Base-by-base conservation (phyloP, 2,888 invertebrate species). In the Hypena proboscidalis region DNA sequence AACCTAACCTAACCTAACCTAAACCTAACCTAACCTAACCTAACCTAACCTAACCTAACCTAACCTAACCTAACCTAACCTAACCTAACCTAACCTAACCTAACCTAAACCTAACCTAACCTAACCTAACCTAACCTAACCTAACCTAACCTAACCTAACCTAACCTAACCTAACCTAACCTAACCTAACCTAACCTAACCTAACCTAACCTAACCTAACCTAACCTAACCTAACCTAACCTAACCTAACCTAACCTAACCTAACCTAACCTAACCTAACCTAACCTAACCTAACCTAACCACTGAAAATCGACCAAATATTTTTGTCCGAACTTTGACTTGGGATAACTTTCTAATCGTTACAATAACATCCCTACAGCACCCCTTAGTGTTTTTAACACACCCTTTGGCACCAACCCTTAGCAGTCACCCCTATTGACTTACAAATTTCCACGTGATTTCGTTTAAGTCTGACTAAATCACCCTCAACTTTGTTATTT, bases 191-290 rank as follows among this genome's bases (percentile, higher is more conserved):
- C 52, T 53, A 56, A 55, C 55, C 52, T 52, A 58, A 55, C 52
- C 52, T 47, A 48, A 54, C 53, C 51, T 54, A 57, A 61, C 57
- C 53, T 51, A 57, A 60, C 60, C 59, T 39, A 45, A 22, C 22
- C 22, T 22, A 22, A 22, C 22, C 22, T 22, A 22, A 22, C 22
- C 22, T 22, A 22, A 22, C 22, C 22, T 22, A 22, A 22, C 22
- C 22, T 22, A 22, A 22, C 22, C 22, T 22, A 22, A 22, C 22
- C 22, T 22, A 22, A 22, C 22, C 22, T 22, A 23, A 23, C 23
- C 23, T 23, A 23, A 23, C 23, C 23, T 23, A 23, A 22, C 22
- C 22, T 22, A 22, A 22, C 23, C 22, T 22, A 22, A 22, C 22
- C 22, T 22, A 22, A 22, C 22, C 22, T 22, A 22, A 22, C 22